Evolutionary conservation across 1,140 invertebrate genomes (phyloP).

Genomic region (Rhynchophorus ferrugineus): DNA sequence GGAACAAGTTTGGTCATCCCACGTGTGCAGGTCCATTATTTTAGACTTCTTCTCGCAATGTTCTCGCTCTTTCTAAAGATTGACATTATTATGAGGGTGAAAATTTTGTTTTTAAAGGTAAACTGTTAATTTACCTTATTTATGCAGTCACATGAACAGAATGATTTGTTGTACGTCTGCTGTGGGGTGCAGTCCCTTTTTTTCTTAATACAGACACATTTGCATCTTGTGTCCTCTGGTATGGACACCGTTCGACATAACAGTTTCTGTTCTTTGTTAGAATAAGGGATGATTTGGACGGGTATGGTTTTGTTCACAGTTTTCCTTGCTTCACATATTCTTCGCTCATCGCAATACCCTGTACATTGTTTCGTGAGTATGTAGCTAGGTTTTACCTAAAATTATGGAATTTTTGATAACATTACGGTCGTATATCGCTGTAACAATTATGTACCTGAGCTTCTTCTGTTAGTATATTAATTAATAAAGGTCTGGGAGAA

Average conservation of each 20-base stretch:
- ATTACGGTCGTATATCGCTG: neutral
- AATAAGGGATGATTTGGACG: constrained; percentile 15
- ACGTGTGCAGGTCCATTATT: neutral
- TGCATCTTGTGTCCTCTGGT: constrained; percentile 26
- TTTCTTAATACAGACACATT: constrained; percentile 25
- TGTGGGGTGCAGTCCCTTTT: constrained; percentile 18
- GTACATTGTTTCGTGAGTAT: constrained; percentile 45
- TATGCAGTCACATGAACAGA: constrained; percentile 27
- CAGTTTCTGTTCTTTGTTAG: constrained; percentile 9
- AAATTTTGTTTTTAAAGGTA: constrained; percentile 1
- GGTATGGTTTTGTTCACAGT: constrained; percentile 19
- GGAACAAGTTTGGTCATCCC: neutral
- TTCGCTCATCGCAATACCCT: constrained; percentile 41
- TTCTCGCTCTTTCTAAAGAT: neutral
- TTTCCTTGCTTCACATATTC: constrained; percentile 20
- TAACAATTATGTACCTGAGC: constrained; percentile 5
- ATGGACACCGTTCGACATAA: constrained; percentile 24
- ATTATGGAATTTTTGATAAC: constrained; percentile 4
- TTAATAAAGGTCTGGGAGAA: constrained; percentile 19
- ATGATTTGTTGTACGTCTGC: constrained; percentile 27
- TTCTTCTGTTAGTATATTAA: constrained; percentile 11
- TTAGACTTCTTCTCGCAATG: neutral
- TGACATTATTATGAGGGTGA: neutral
- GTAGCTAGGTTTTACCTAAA: constrained; percentile 43
- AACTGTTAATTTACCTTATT: constrained; percentile 23